Evolutionary conservation across 2,113 vertebrate species (phyloP).

Genomic region (Azemiops feae): DNA sequence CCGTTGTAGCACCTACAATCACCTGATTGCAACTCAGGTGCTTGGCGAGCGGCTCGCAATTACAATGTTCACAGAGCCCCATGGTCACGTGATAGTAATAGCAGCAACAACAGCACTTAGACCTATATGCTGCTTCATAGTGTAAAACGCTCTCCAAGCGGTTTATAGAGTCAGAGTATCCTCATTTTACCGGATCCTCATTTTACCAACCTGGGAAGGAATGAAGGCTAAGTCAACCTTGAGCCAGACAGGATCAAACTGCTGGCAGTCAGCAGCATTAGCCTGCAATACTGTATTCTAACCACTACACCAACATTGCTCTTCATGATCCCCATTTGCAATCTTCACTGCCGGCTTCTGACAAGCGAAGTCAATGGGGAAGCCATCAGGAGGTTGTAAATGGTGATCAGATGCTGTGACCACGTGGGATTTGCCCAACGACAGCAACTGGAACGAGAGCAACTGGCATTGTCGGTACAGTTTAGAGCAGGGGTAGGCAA

Average conservation of each 20-base stretch:
- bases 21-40: background rate
- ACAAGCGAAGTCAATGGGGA: background rate
- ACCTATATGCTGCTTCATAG: background rate
- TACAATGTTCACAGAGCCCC: background rate
- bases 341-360: background rate
- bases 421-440: background rate
- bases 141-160: too few species aligned
- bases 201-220: background rate
- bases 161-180: background rate
- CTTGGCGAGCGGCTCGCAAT: background rate
- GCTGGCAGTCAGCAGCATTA: background rate
- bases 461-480: too few species aligned
- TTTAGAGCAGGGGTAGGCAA: too few species aligned
- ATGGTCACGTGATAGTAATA: background rate
- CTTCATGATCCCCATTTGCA: background rate
- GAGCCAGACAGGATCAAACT: background rate
- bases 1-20: background rate
- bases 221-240: background rate
- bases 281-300: background rate
- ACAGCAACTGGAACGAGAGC: too few species aligned
- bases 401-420: background rate
- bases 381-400: background rate
- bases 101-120: background rate
- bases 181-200: too few species aligned
- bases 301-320: background rate